Evolutionary conservation across 1,140 invertebrate genomes (phyloP), one percentile per base, ranked within the genome.

Genomic region (Meloidogyne floridensis): DNA sequence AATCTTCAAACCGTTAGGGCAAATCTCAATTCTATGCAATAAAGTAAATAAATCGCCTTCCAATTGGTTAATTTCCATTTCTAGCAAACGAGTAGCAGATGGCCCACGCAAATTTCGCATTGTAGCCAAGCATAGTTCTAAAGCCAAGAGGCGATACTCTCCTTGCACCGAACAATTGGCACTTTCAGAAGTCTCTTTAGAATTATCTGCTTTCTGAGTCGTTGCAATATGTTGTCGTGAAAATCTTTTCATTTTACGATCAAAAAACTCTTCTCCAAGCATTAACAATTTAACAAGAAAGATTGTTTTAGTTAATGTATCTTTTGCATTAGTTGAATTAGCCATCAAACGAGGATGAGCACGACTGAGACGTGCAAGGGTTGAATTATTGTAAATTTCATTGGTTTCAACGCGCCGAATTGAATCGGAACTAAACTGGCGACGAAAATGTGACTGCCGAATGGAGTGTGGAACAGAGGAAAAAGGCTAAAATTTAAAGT

Each of bases 41-140:
- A 81, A 47, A 10, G 53, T 53, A 56, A 71, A 73, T 56, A 83
- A 43, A 65, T 82, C 75, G 42, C 65, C 77, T 43, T 79, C 77
- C 84, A 86, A 54, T 54, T 84, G 65, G 43, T 85, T 73, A 18
- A 87, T 83, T 47, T 87, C 69, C 9, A 86, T 85, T 82, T 86
- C 85, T 15, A 83, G 54, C 54, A 80, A 76, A 65, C 79, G 77
- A 13, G 86, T 86, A 8, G 81, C 84, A n/a, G 85, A 84, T 32
- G 85, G 77, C 13, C 84, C 79, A 43, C 85, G 83, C 42, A 80
- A 76, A 59, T 77, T 80, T 9, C 43, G 51, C 76, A 86, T 53
- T 4, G 78, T 74, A 10, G 20, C 54, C 5, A 85, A 54, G 32
- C 74, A 86, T 11, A 85, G 42, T 51, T 84, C 59, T 7, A 85